phyloP scores from a whole-genome alignment of 1,140 invertebrate species.

The Cephus cinctus region DNA sequence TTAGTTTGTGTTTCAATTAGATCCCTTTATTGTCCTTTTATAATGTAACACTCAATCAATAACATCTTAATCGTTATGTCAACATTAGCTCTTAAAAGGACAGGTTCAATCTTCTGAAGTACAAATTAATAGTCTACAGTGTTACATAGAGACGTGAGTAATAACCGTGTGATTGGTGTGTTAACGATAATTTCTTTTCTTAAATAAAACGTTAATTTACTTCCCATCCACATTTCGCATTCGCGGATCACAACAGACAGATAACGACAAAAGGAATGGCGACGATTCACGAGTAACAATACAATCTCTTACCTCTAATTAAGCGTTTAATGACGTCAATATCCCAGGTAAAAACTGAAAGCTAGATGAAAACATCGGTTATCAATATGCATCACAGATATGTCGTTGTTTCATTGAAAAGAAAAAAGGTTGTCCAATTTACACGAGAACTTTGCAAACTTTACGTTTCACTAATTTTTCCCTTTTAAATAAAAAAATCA shows the following conservation, averaged over 20 bases:
- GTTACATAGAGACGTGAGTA: neutral
- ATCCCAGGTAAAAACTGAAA: too few species aligned
- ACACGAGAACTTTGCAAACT: too few species aligned
- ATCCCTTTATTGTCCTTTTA: conserved; percentile 39
- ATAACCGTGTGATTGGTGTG: neutral
- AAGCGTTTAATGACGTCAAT: neutral
- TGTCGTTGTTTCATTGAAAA: conserved; percentile 38
- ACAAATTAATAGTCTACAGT: conserved; percentile 18
- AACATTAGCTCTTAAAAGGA: conserved; percentile 26
- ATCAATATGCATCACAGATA: conserved; percentile 42
- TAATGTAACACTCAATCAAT: conserved; percentile 33
- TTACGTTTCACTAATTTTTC: too few species aligned
- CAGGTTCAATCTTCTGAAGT: conserved; percentile 16
- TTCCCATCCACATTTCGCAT: neutral
- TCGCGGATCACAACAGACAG: neutral
- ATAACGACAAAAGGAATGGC: neutral
- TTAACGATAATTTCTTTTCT: neutral
- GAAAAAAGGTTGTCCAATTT: conserved; percentile 12
- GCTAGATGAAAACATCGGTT: too few species aligned
- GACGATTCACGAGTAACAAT: neutral
- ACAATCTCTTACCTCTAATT: neutral
- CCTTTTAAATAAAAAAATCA: too few species aligned
- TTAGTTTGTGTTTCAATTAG: conserved; percentile 8
- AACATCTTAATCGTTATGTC: conserved; percentile 25
- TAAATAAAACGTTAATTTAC: neutral